Conservation (phyloP, 2,797 vertebrate genomes). For the Sebastes nivosus region DNA sequence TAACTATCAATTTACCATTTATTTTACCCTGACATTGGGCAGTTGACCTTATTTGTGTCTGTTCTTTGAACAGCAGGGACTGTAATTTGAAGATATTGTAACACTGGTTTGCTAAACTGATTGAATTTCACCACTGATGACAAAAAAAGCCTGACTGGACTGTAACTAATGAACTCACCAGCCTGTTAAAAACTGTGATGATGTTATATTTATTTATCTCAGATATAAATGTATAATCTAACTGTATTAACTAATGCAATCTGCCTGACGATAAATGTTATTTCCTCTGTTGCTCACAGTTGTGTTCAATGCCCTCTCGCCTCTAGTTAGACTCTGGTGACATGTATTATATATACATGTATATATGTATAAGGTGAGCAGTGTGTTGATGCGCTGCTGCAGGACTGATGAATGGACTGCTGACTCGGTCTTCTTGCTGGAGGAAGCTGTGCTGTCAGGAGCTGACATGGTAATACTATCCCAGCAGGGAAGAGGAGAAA, state of each 20-base stretch:
- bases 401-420: slow-evolving; percentile 55
- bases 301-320: background rate
- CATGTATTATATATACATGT: background rate
- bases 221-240: background rate
- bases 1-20: too few species aligned
- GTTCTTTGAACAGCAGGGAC: background rate
- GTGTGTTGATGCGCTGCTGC: slow-evolving; percentile 31
- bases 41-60: background rate
- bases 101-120: background rate
- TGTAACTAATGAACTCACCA: background rate
- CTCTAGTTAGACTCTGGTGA: background rate
- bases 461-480: slow-evolving; percentile 44
- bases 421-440: slow-evolving; percentile 59
- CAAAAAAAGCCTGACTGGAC: background rate
- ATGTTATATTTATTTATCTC: background rate
- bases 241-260: background rate
- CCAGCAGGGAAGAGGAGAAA: slow-evolving; percentile 19
- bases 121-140: background rate
- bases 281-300: background rate
- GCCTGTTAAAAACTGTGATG: background rate
- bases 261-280: background rate
- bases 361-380: background rate
- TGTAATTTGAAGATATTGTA: background rate
- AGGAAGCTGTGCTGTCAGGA: slow-evolving; percentile 56
- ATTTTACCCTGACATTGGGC: too few species aligned